phyloP scores from a whole-genome alignment of 2,888 invertebrate species.

The Caenorhabditis sp. region DNA sequence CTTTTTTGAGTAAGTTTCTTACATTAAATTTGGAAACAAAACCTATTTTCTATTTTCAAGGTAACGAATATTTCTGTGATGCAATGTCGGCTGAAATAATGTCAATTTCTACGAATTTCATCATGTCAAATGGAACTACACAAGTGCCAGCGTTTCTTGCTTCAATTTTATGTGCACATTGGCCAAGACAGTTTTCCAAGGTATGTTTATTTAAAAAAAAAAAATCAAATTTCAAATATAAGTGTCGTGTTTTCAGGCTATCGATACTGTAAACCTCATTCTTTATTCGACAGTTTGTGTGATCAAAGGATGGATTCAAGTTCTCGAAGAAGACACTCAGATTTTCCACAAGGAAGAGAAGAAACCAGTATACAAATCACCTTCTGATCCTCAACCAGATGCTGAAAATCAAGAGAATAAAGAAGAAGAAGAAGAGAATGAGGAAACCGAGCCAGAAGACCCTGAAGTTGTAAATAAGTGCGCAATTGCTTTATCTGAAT shows the following conservation, averaged over 20 bases:
- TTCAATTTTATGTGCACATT: slow-evolving; percentile 39
- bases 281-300: slow-evolving; percentile 40
- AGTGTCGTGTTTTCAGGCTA: slow-evolving; percentile 36
- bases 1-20: slow-evolving; percentile 38
- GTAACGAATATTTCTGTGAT: slow-evolving; percentile 25
- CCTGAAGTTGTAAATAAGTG: slow-evolving; percentile 43
- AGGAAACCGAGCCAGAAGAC: slow-evolving; percentile 15
- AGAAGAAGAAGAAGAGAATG: slow-evolving; percentile 12
- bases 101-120: slow-evolving; percentile 20
- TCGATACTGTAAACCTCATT: slow-evolving; percentile 43
- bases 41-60: slow-evolving; percentile 19
- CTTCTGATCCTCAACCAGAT: slow-evolving; percentile 1
- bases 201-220: not conserved
- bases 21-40: too few species aligned
- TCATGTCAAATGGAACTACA: slow-evolving; percentile 25
- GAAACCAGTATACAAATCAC: slow-evolving; percentile 11
- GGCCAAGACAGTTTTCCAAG: slow-evolving; percentile 42
- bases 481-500: slow-evolving; percentile 32
- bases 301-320: slow-evolving; percentile 55
- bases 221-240: too few species aligned
- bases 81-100: slow-evolving; percentile 33
- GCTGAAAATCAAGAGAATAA: slow-evolving; percentile 5
- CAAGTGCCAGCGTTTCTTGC: slow-evolving; percentile 37
- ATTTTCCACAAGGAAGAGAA: slow-evolving; percentile 13
- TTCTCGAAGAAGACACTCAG: slow-evolving; percentile 39